Evolutionary conservation across 2,888 invertebrate species (phyloP), one percentile per base, ranked within the genome.

Genomic region (Aspidiotus destructor): DNA sequence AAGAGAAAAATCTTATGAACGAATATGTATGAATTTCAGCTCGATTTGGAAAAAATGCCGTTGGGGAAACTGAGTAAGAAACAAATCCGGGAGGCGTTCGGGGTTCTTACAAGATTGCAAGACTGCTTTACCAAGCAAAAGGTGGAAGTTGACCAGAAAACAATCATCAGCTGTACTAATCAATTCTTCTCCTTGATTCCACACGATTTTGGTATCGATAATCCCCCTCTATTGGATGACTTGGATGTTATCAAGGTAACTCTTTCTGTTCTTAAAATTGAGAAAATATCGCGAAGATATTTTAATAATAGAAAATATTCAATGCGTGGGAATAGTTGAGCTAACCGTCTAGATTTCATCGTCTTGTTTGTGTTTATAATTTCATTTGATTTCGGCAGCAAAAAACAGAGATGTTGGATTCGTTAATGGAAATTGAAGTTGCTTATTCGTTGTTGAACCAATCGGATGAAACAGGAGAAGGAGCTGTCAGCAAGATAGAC

Each of bases 21-120:
- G 8, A 42, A 52, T 60, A 52, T 60, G 40, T 67, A 41, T 15
- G 13, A 28, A 60, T 63, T 41, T 74, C 60, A 84, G 81, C 81
- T 99, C 73, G 98, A 99, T 77, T 84, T 91, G 74, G 93, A 95
- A 72, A 97, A 98, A 79, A 97, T 99, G 98, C 99, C 99, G 0
- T 80, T 99, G 9, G 99, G 98, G 28, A 98, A 98, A 79, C 78
- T 99, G 11, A 95, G 95, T 2, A 87, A 89, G 76, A 86, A 87
- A 68, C 94, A 96, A 80, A 87, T 99, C 69, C 85, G 89, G 75
- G 81, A 84, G 48, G 98, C 97, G 0, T 97, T 89, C 76, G 79
- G 79, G 63, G 88, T 96, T 0, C 79, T 99, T 28, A 83, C 84
- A 0, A 87, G 89, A 73, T 76, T 90, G 13, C 83, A 86, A 73